phyloP scores from a whole-genome alignment of 1,140 invertebrate species.

The Leptinotarsa lineolata region DNA sequence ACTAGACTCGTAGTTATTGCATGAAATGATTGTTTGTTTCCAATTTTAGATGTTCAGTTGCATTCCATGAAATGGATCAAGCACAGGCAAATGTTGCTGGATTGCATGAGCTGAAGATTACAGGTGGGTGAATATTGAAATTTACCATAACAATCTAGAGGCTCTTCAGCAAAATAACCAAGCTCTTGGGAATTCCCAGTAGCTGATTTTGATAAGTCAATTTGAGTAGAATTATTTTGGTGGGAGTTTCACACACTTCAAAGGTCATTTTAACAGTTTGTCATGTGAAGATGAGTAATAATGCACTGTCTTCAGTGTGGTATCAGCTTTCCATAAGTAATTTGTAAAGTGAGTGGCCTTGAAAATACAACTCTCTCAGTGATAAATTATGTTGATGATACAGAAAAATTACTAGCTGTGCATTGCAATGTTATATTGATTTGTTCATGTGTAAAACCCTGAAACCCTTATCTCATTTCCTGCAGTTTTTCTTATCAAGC shows the following conservation, averaged over 20 bases:
- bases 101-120: constrained; percentile 69
- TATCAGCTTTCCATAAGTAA: not conserved
- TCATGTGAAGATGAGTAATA: not conserved
- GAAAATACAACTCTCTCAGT: not conserved
- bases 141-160: too few relatives aligned
- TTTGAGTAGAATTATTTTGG: not conserved
- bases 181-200: not conserved
- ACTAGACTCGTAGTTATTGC: not conserved
- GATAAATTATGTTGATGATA: too few relatives aligned
- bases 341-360: not conserved
- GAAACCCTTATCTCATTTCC: too few relatives aligned
- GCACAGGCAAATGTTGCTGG: constrained; percentile 58
- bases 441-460: too few relatives aligned
- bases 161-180: not conserved
- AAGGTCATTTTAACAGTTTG: not conserved
- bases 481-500: too few relatives aligned
- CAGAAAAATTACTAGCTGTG: too few relatives aligned
- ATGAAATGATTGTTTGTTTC: constrained; percentile 1
- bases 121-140: constrained; percentile 59
- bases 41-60: constrained; percentile 18
- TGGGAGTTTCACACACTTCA: too few relatives aligned
- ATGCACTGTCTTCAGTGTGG: not conserved
- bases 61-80: constrained; percentile 31
- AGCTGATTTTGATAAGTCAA: not conserved
- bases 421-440: too few relatives aligned